Percentiles rank a stretch among this genome's conserved stretches.
Evolutionary conservation across 2,888 invertebrate species (phyloP).

Genomic region (Caenorhabditis japonica): DNA sequence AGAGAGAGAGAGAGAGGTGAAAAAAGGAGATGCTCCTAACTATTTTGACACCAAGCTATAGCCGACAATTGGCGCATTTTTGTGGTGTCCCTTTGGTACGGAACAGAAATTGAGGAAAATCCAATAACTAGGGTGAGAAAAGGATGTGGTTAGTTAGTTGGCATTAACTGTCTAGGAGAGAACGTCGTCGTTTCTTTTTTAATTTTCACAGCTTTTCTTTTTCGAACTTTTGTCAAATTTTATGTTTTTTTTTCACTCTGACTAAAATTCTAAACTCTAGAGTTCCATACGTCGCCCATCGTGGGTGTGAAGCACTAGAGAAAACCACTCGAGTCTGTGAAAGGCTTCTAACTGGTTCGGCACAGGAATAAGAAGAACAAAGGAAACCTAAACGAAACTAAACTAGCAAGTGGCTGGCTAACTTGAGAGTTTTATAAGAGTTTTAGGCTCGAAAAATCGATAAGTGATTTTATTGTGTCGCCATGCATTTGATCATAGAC

Average conservation of each 20-base stretch:
- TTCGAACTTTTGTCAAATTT: no score
- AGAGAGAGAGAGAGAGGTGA: no score
- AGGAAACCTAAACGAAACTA: no score
- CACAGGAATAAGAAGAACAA: no score
- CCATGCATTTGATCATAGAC: slow-evolving; percentile 5
- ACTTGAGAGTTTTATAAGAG: no score
- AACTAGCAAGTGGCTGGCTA: no score
- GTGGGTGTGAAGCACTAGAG: slow-evolving; percentile 13
- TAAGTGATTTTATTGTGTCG: neutral
- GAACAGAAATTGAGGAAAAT: slow-evolving; percentile 30
- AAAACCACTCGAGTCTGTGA: neutral
- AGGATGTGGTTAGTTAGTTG: slow-evolving; percentile 22
- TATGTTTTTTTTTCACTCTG: no score
- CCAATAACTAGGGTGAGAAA: slow-evolving; percentile 40
- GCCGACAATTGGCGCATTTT: neutral
- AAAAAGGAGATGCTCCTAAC: slow-evolving; percentile 19
- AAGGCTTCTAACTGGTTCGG: neutral
- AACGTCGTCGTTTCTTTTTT: no score
- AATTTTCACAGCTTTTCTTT: neutral
- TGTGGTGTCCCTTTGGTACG: slow-evolving; percentile 4
- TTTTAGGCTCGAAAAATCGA: no score
- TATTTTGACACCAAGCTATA: slow-evolving; percentile 45
- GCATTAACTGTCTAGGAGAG: slow-evolving; percentile 11
- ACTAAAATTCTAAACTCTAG: no score
- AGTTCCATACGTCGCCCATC: neutral